Base-by-base conservation (phyloP, 2,888 invertebrate species). In the Eristalis pertinax region DNA sequence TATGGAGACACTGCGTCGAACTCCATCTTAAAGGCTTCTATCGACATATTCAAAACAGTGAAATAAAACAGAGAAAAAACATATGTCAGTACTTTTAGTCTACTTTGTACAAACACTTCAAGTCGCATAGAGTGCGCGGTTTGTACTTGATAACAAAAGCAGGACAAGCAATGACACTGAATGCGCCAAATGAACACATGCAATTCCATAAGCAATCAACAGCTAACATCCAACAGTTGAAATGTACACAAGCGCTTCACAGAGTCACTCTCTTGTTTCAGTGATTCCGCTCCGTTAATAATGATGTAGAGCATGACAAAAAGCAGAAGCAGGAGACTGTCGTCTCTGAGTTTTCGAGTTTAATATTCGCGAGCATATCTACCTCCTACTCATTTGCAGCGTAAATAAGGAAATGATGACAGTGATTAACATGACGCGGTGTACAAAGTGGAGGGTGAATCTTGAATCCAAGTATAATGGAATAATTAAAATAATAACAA, bases 121-220 rank as follows among this genome's bases (percentile, higher is more conserved):
- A 68, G 35, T 56, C 76, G 60, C 77, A 69, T 69, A 82, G 78
- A 86, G 77, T 60, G 56, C 60, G 65, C 64, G 65, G 60, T 62
- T 86, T 86, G 83, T 86, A 78, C 76, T 69, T 41, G 50, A 78
- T 41, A 41, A 78, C 70, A 86, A 86, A 83, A 70, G 74, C 83
- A 41, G 38, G 56, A 26, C 86, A 65, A 83, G 78, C 86, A 83
- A 83, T 86, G 78, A 78, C 74, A 78, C 70, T 78, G 67, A 82
- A 86, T 78, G 78, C 86, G 70, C 67, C 70, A 86, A 83, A 78
- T 74, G 83, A 83, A 72, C 74, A 86, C 77, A 83, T 69, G 65
- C 83, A 50, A 74, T 78, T 85, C 60, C 41, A 74, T 74, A 85
- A 83, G 41, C 83, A 67, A 35, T 74, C 64, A 38, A 50, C 19